phyloP scores from a whole-genome alignment of 2,113 vertebrate species.

The Cyprinus carpio region DNA sequence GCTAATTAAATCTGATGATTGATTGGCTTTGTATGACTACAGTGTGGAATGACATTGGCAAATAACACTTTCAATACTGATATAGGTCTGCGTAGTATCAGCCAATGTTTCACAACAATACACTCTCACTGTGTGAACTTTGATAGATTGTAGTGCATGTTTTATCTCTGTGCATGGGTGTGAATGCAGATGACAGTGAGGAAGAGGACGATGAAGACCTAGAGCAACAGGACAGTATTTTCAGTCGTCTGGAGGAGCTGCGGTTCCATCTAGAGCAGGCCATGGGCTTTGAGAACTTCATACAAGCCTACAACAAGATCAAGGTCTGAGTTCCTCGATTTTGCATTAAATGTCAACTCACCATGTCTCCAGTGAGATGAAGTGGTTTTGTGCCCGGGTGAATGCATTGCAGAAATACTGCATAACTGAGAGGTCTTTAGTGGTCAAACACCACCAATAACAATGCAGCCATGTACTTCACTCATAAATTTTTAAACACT shows the following conservation, averaged over 20 bases:
- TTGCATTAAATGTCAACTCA: conserved; percentile 22
- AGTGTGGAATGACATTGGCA: too few species aligned
- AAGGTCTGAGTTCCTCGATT: conserved; percentile 75
- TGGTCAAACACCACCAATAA: conserved; percentile 7
- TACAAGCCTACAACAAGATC: conserved; percentile 95
- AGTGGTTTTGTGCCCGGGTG: not conserved
- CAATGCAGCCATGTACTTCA: conserved; percentile 15
- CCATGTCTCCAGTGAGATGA: not conserved
- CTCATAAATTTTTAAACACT: not conserved
- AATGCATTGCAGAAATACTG: not conserved
- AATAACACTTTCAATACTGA: too few species aligned
- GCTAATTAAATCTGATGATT: too few species aligned
- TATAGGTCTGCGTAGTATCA: too few species aligned
- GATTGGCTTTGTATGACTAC: too few species aligned
- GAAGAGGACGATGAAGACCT: conserved; percentile 84
- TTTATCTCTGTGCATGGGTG: not conserved
- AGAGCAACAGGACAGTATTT: conserved; percentile 89
- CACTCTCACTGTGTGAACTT: not conserved
- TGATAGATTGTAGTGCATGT: not conserved
- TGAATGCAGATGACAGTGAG: conserved; percentile 83
- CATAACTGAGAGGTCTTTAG: conserved; percentile 14
- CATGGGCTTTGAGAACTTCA: conserved; percentile 96
- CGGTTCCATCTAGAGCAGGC: conserved; percentile 91
- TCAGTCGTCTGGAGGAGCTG: conserved; percentile 92
- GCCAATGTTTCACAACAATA: too few species aligned